A percentile compares a stretch with the other conserved stretches of the same genome.
Conservation (phyloP, 2,888 invertebrate species). For the Acronicta alni region DNA sequence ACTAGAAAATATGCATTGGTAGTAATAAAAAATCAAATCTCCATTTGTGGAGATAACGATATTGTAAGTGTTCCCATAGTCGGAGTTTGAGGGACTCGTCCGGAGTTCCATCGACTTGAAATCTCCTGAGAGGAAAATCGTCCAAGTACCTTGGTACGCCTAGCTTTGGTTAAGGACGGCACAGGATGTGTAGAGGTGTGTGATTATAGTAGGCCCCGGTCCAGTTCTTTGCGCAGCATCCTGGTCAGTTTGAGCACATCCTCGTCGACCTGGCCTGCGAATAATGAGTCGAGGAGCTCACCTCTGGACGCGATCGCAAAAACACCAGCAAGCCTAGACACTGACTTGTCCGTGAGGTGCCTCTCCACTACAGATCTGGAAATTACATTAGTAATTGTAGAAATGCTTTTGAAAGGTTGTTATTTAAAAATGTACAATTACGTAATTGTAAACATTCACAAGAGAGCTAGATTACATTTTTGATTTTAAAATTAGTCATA, state of each 20-base stretch:
- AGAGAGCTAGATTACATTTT: too few species aligned
- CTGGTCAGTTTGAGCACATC: conserved; percentile 81
- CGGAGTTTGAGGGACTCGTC: conserved; percentile 50
- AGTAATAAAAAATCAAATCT: conserved; percentile 73
- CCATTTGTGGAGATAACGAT: conserved; percentile 85
- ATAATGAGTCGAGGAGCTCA: conserved; percentile 82
- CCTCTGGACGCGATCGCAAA: conserved; percentile 88
- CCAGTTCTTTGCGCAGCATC: conserved; percentile 85
- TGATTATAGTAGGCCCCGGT: conserved; percentile 83
- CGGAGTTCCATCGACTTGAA: conserved; percentile 31
- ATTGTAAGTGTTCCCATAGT: conserved; percentile 74
- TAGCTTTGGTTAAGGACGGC: conserved; percentile 80
- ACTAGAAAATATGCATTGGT: conserved; percentile 53
- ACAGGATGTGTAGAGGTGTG: conserved; percentile 56
- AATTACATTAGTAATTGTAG: conserved; percentile 24
- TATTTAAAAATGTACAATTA: too few species aligned
- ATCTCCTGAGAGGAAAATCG: conserved; percentile 49
- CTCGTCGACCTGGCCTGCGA: conserved; percentile 82
- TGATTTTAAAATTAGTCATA: too few species aligned
- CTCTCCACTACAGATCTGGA: conserved; percentile 92
- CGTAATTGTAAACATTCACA: too few species aligned
- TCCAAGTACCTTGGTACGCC: conserved; percentile 67
- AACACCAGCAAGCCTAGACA: conserved; percentile 93
- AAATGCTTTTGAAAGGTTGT: too few species aligned
- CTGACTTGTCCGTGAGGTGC: conserved; percentile 95